Conservation (phyloP, 2,888 invertebrate genomes). For the Protodeltote pygarga region DNA sequence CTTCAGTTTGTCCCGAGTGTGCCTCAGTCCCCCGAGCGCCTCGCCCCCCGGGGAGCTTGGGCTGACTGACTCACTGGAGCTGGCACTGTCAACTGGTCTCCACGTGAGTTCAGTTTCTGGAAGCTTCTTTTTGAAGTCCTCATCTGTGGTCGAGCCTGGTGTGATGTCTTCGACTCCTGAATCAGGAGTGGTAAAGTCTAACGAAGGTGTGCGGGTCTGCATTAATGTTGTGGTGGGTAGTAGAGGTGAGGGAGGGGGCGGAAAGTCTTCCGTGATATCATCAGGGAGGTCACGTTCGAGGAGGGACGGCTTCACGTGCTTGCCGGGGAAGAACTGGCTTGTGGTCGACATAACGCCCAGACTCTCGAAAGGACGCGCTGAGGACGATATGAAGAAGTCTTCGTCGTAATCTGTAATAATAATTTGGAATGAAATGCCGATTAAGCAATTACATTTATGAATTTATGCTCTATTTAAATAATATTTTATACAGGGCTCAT, state of each 20-base stretch:
- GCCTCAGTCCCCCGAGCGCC: constrained; percentile 89
- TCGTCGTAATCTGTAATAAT: constrained; percentile 85
- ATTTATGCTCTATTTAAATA: background rate
- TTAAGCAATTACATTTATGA: too few relatives aligned
- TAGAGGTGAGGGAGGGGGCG: constrained; percentile 59
- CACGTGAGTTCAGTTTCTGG: constrained; percentile 60
- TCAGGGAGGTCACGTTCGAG: constrained; percentile 62
- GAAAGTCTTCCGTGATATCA: constrained; percentile 59
- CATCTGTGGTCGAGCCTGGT: constrained; percentile 77
- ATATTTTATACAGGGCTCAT: background rate
- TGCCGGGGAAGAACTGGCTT: constrained; percentile 91
- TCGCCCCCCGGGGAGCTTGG: constrained; percentile 78
- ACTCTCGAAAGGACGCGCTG: constrained; percentile 90
- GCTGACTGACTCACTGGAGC: constrained; percentile 80
- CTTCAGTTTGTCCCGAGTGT: constrained; percentile 90
- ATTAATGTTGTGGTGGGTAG: constrained; percentile 55
- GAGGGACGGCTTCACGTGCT: constrained; percentile 70
- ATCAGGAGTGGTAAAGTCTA: constrained; percentile 87
- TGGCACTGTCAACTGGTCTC: constrained; percentile 72
- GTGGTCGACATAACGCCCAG: constrained; percentile 83
- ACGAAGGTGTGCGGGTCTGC: constrained; percentile 66
- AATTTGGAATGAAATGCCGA: background rate
- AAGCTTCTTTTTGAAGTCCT: constrained; percentile 69
- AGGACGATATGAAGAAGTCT: constrained; percentile 92
- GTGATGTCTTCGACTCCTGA: constrained; percentile 89